Conservation (phyloP, 2,113 vertebrate genomes). For the Helogale parvula region DNA sequence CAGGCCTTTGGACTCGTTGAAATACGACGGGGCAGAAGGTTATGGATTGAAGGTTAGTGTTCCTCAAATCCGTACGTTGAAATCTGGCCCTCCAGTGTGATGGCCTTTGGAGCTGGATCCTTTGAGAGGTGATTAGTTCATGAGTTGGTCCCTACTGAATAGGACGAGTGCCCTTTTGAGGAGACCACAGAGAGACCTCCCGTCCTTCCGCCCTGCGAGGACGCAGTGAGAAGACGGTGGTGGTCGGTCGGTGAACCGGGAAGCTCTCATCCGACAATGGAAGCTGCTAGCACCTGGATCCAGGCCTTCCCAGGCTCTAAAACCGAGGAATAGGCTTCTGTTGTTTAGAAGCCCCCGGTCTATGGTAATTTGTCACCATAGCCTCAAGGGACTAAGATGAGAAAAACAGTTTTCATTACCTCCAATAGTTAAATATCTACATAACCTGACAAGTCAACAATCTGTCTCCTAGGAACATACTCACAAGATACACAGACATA, state of each 20-base stretch:
- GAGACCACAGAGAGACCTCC: not conserved
- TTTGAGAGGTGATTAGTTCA: not conserved
- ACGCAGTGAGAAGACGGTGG: not conserved
- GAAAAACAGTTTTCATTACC: not conserved
- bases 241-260: not conserved
- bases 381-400: not conserved
- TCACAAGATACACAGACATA: not conserved
- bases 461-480: not conserved
- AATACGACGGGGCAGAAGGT: not conserved
- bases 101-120: not conserved
- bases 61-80: not conserved
- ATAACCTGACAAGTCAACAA: not conserved
- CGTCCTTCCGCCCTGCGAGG: not conserved
- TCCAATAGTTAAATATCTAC: not conserved
- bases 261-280: not conserved
- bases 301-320: not conserved
- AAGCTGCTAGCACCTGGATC: not conserved
- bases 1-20: not conserved
- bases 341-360: not conserved
- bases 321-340: not conserved
- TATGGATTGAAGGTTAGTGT: not conserved
- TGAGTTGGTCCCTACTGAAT: not conserved
- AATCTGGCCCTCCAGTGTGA: not conserved
- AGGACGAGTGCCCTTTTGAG: not conserved
- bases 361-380: not conserved